These are phyloP conservation scores for Lemur catta DNA, from an alignment of 2,797 vertebrate genomes.

Conservation along the genomic window DNA sequence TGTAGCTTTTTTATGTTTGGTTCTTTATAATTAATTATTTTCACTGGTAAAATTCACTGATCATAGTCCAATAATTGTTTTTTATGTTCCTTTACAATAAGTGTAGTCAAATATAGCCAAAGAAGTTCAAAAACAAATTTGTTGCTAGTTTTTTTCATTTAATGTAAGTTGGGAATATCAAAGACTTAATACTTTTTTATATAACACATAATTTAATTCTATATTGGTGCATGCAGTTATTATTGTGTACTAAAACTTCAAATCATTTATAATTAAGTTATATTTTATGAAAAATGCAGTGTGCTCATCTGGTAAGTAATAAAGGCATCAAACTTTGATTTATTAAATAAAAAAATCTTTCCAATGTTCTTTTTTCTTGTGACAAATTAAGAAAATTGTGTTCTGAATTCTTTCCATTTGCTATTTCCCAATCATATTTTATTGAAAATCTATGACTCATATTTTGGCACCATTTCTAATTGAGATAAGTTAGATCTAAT, in stretches of 20 bases:
- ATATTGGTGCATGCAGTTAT: background rate
- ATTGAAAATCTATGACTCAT: conserved; percentile 32
- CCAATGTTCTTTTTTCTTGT: background rate
- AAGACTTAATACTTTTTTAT: conserved; percentile 1
- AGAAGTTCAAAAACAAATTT: background rate
- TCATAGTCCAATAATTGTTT: background rate
- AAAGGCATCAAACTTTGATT: background rate
- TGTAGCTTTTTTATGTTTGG: background rate
- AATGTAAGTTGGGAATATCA: background rate
- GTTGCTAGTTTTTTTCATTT: background rate
- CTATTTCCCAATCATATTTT: background rate
- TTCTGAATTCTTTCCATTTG: background rate
- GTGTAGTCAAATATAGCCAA: background rate
- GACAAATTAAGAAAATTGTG: background rate
- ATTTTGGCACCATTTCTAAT: background rate
- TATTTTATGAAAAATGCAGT: conserved; percentile 49
- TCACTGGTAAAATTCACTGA: background rate
- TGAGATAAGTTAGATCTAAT: background rate
- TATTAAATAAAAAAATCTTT: background rate
- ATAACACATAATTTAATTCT: background rate
- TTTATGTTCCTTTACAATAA: background rate
- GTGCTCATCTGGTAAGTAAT: background rate
- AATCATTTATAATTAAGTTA: conserved; percentile 39
- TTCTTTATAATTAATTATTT: background rate
- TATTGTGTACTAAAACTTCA: background rate